phyloP scores from a whole-genome alignment of 2,797 vertebrate species.

The Alectoris magna region DNA sequence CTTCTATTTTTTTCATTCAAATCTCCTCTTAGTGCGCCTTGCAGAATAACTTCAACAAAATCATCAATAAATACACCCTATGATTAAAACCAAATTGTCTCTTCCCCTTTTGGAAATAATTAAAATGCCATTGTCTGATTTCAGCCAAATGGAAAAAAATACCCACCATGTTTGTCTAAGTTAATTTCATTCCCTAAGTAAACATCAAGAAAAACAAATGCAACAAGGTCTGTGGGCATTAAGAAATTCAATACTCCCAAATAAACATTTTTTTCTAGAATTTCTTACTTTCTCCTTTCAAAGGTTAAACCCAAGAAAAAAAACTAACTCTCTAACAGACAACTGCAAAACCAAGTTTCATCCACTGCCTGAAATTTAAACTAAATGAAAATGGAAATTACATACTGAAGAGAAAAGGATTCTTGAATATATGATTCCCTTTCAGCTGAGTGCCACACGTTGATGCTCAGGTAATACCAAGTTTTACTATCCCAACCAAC shows the following conservation, averaged over 20 bases:
- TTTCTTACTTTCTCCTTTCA: neutral
- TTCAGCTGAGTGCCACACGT: neutral
- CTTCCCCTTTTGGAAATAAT: neutral
- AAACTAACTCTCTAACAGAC: neutral
- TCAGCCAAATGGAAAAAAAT: neutral
- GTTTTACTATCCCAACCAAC: neutral
- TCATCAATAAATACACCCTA: neutral
- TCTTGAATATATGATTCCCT: rapidly evolving
- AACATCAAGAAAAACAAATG: neutral
- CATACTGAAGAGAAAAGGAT: neutral
- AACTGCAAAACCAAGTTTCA: neutral
- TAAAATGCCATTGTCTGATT: neutral
- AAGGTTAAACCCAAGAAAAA: neutral
- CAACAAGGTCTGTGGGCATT: neutral
- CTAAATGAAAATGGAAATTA: slow-evolving; percentile 1
- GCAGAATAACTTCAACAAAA: neutral
- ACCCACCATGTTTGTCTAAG: neutral
- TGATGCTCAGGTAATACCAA: neutral
- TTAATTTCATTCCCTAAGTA: neutral
- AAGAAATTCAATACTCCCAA: neutral
- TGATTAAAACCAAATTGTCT: neutral
- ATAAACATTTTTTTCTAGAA: neutral
- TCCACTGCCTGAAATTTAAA: slow-evolving; percentile 3
- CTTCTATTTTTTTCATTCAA: neutral
- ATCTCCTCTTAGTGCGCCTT: neutral